Percentiles rank a stretch among this genome's conserved stretches.
Conservation (phyloP, 2,888 invertebrate species). For the Tenthredo notha region DNA sequence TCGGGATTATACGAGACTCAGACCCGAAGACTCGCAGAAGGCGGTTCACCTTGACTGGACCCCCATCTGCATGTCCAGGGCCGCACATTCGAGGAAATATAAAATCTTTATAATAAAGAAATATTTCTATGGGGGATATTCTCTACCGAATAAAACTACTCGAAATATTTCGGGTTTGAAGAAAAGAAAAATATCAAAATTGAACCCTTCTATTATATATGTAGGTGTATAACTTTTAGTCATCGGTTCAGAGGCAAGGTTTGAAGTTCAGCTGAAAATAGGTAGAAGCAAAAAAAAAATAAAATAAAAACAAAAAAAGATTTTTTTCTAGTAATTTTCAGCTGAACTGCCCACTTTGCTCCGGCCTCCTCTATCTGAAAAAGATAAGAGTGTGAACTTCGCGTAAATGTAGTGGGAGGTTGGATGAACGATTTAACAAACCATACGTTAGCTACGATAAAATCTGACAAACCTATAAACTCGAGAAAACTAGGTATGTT, state of each 20-base stretch:
- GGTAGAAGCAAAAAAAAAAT: neutral
- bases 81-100: constrained; percentile 21
- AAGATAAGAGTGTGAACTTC: neutral
- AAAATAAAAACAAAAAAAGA: too few relatives aligned
- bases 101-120: neutral
- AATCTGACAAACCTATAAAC: constrained; percentile 77
- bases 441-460: constrained; percentile 77
- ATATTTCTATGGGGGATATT: neutral
- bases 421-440: constrained; percentile 76
- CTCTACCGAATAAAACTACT: too few relatives aligned
- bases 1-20: constrained; percentile 52
- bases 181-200: too few relatives aligned
- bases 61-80: constrained; percentile 54
- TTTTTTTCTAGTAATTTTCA: too few relatives aligned
- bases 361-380: neutral
- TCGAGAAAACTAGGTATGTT: constrained; percentile 73
- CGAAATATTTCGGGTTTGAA: too few relatives aligned
- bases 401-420: neutral
- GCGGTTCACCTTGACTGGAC: constrained; percentile 51
- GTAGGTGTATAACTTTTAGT: too few relatives aligned
- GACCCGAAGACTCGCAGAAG: constrained; percentile 51
- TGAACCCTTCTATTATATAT: too few relatives aligned
- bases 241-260: too few relatives aligned
- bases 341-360: too few relatives aligned
- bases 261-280: neutral